Percentiles rank a stretch among this genome's conserved stretches.
Conservation (phyloP, 2,888 invertebrate genomes). For the Tuberolachnus salignus region DNA sequence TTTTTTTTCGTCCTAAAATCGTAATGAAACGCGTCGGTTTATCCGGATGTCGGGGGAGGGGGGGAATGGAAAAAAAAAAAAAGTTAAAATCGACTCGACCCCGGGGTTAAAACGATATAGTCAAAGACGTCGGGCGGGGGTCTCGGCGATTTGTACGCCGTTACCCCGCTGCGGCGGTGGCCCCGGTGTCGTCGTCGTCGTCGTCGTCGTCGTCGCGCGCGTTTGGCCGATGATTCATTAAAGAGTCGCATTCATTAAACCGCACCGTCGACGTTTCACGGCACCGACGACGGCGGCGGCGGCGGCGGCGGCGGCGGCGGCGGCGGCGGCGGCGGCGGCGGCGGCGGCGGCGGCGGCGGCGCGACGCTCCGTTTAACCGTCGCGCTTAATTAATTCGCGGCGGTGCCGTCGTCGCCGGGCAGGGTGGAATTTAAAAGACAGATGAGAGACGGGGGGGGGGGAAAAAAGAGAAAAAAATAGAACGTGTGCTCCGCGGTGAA, state of each 20-base stretch:
- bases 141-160: neutral
- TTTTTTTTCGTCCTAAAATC: too few relatives aligned
- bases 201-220: neutral
- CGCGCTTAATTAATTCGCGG: slow-evolving; percentile 52
- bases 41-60: too few relatives aligned
- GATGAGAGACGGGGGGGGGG: too few relatives aligned
- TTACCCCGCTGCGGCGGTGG: neutral
- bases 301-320: neutral
- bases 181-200: too few relatives aligned
- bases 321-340: slow-evolving; percentile 24
- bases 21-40: too few relatives aligned
- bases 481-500: too few relatives aligned
- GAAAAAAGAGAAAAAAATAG: neutral
- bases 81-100: too few relatives aligned
- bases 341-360: neutral
- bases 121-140: too few relatives aligned
- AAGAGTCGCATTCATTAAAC: slow-evolving; percentile 42
- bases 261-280: slow-evolving; percentile 45
- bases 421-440: neutral
- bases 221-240: slow-evolving; percentile 51
- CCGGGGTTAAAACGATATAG: too few relatives aligned
- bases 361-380: slow-evolving; percentile 52
- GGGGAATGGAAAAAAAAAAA: too few relatives aligned
- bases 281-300: neutral
- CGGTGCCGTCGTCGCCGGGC: neutral